Evolutionary conservation across 2,113 vertebrate species (phyloP), one percentile per base, ranked within the genome.

Genomic region (Gavialis gangeticus): DNA sequence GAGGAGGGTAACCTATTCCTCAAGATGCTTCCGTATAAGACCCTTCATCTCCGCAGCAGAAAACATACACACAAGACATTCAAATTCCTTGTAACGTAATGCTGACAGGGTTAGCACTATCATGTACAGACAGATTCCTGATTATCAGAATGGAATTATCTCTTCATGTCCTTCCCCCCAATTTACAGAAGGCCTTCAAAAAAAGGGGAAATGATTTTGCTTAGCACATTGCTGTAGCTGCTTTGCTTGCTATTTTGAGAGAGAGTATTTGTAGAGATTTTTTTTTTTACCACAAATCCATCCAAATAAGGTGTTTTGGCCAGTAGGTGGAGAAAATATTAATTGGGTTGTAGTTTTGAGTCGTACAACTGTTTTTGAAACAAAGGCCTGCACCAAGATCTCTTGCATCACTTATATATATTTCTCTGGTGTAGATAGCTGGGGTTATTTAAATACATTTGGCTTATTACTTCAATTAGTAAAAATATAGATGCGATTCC

Each of bases 1-100:
- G 28, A 93, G 85, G 84, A 87, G 64, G 82, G 64, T 93, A 67
- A 82, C 85, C 77, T 57, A 71, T 94, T 63, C 90, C 30, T 90
- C 91, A 55, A 91, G 79, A 71, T 88, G 90, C 16, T 3, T 34
- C 86, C 14, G 77, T 85, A 62, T 0, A 25, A 77, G 75, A 66
- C 69, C 79, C 76, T 75, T 46, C 64, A 11, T 63, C 37, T 94
- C 34, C 83, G 75, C 80, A 67, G 87, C 46, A 91, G 83, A 89
- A 85, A 55, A 24, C 7, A n/a, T 15, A 83, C 76, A 57, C 57
- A 75, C 21, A 87, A 30, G 83, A 85, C 37, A 17, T 56, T 69
- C 77, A 2, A 60, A 13, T 87, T 94, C 28, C 77, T 55, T 62
- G 69, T 37, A 73, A 73, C 16, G 21, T 30, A 24, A 11, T 71